Percentiles rank a stretch among this genome's conserved stretches.
phyloP scores from a whole-genome alignment of 2,888 invertebrate genomes.

The Agrotis puta region DNA sequence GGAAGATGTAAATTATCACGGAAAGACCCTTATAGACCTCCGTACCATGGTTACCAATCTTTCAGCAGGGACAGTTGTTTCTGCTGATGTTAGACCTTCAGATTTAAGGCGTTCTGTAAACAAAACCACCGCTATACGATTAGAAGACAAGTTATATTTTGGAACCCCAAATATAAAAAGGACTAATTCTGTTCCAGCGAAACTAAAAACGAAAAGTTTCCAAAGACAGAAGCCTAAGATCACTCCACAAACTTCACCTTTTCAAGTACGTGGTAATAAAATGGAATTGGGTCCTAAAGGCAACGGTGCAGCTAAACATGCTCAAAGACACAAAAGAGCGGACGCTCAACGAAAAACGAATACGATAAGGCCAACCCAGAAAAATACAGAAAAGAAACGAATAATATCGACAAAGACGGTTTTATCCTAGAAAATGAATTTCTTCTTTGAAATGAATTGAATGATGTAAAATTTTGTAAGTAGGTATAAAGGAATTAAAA shows the following conservation, averaged over 20 bases:
- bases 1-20: slow-evolving; percentile 78
- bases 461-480: too few species aligned
- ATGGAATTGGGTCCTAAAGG: slow-evolving; percentile 55
- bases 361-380: slow-evolving; percentile 61
- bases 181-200: slow-evolving; percentile 61
- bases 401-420: slow-evolving; percentile 38
- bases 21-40: slow-evolving; percentile 79
- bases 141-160: slow-evolving; percentile 59
- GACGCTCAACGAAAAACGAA: slow-evolving; percentile 72
- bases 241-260: slow-evolving; percentile 48
- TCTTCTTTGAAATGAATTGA: background rate
- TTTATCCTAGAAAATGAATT: slow-evolving; percentile 30
- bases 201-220: slow-evolving; percentile 70
- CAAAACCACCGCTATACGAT: slow-evolving; percentile 70
- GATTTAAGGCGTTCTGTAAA: slow-evolving; percentile 59
- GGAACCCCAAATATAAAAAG: slow-evolving; percentile 65
- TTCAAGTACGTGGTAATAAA: slow-evolving; percentile 44
- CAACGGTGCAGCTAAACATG: slow-evolving; percentile 46
- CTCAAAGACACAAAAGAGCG: slow-evolving; percentile 66
- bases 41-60: slow-evolving; percentile 74
- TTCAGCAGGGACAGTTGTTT: slow-evolving; percentile 66
- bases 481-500: slow-evolving; percentile 23
- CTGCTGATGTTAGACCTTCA: slow-evolving; percentile 60
- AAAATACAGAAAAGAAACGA: slow-evolving; percentile 67
- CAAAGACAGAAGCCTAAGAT: slow-evolving; percentile 62